Conservation (phyloP, 1,140 invertebrate species). For the Latrodectus geometricus region DNA sequence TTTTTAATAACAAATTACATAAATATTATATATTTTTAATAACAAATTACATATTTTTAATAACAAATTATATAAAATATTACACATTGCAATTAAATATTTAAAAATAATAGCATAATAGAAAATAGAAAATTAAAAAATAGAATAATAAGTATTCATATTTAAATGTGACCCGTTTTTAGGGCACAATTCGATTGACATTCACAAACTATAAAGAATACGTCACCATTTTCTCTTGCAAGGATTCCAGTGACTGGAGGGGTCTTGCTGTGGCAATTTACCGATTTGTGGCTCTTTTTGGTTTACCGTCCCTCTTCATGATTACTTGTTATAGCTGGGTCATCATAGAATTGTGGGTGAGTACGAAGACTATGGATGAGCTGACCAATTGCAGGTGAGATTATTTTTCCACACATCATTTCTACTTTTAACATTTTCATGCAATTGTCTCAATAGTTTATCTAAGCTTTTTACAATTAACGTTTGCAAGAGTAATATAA, state of each 20-base stretch:
- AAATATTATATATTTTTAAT: too few species aligned
- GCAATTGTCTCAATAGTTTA: too few species aligned
- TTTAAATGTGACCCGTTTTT: neutral
- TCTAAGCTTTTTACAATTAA: too few species aligned
- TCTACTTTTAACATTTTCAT: neutral
- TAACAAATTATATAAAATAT: too few species aligned
- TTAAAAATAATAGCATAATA: too few species aligned
- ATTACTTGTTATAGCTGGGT: slow-evolving; percentile 73
- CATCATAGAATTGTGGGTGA: slow-evolving; percentile 73
- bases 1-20: too few species aligned
- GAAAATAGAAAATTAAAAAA: too few species aligned
- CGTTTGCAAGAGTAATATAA: too few species aligned
- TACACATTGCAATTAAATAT: too few species aligned
- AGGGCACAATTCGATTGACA: slow-evolving; percentile 40
- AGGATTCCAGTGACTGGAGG: slow-evolving; percentile 65
- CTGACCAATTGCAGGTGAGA: slow-evolving; percentile 66
- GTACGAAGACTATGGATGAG: slow-evolving; percentile 70
- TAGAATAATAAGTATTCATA: too few species aligned
- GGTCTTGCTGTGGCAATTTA: slow-evolving; percentile 70
- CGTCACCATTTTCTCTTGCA: slow-evolving; percentile 69
- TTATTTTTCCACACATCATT: neutral
- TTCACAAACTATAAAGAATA: slow-evolving; percentile 69
- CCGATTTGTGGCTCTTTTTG: slow-evolving; percentile 72
- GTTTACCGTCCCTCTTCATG: slow-evolving; percentile 71
- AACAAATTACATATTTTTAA: too few species aligned